Evolutionary conservation across 2,113 vertebrate genomes (phyloP).

Genomic region (Malurus alboscapulatus): DNA sequence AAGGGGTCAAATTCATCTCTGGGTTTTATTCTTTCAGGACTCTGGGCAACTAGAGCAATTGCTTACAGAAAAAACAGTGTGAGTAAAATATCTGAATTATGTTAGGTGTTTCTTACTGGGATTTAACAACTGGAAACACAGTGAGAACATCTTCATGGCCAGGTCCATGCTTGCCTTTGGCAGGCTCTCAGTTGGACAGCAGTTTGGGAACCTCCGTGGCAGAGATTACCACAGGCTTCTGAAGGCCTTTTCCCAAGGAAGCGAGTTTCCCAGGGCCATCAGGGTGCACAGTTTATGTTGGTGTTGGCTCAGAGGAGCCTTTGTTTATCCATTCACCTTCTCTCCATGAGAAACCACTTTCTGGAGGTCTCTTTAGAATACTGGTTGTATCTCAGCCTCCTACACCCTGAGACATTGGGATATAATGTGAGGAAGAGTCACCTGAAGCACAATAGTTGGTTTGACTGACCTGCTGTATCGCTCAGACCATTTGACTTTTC

Average conservation of each 20-base stretch:
- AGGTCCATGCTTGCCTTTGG: constrained; percentile 19
- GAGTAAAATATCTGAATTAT: neutral
- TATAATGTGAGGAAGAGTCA: neutral
- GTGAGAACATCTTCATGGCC: neutral
- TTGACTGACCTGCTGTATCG: neutral
- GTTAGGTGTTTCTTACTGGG: neutral
- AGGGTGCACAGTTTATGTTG: neutral
- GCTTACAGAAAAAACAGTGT: neutral
- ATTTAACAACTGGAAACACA: constrained; percentile 43
- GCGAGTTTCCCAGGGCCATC: neutral
- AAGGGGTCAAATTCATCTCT: neutral
- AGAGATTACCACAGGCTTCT: neutral
- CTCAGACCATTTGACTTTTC: neutral
- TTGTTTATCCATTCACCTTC: neutral
- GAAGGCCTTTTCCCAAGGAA: neutral
- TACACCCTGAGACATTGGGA: neutral
- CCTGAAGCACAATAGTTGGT: neutral
- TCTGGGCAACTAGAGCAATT: neutral
- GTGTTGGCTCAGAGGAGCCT: neutral
- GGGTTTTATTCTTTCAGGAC: neutral
- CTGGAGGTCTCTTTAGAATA: neutral
- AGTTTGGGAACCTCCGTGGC: neutral
- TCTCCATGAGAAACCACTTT: neutral
- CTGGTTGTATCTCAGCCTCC: neutral
- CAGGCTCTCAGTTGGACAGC: neutral